Base-by-base conservation (phyloP, 2,797 vertebrate genomes). In the Falco columbarius region DNA sequence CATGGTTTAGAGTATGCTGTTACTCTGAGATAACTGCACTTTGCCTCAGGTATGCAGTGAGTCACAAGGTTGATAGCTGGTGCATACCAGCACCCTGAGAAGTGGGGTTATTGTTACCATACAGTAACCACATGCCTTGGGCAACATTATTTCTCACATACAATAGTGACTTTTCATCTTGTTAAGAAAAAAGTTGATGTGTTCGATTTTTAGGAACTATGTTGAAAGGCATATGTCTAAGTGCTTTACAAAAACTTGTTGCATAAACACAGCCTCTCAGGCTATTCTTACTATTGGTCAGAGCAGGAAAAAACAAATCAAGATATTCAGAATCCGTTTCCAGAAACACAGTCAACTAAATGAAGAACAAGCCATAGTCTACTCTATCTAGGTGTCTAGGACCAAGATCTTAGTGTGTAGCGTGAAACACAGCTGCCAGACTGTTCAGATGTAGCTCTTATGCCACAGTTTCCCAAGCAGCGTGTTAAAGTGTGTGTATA, bases 21-120 rank as follows among this genome's bases (percentile, higher is more conserved):
- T 88, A 6, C 89, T 81, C 34, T 58, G 81, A 85, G 94, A 95
- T 94, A 95, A 89, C 74, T 74, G 44, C 74, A n/a, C 67, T 89
- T 94, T 83, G 93, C 96, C 95, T 97, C 89, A 86, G 94, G 94
- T 96, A 47, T 30, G 47, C 49, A 47, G 46, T 63, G 93, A 95
- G 89, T 95, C 96, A 94, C 72, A 59, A 62, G 61, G 84, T 10
- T 83, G 86, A 94, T 89, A 96, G 76, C 92, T 91, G 81, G 72
- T 81, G 55, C 81, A 77, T 77, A 87, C 84, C 42, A 4, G 89
- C 75, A 91, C 74, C 77, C 79, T 68, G 63, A 96, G 94, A 94
- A 92, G 68, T 42, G 58, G 65, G 59, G 84, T 88, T 91, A 75
- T 83, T 93, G 79, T 95, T 92, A 74, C 90, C 29, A 29, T 47